Evolutionary conservation across 2,888 invertebrate species (phyloP), one percentile per base, ranked within the genome.

Genomic region (Napeogenes inachia): DNA sequence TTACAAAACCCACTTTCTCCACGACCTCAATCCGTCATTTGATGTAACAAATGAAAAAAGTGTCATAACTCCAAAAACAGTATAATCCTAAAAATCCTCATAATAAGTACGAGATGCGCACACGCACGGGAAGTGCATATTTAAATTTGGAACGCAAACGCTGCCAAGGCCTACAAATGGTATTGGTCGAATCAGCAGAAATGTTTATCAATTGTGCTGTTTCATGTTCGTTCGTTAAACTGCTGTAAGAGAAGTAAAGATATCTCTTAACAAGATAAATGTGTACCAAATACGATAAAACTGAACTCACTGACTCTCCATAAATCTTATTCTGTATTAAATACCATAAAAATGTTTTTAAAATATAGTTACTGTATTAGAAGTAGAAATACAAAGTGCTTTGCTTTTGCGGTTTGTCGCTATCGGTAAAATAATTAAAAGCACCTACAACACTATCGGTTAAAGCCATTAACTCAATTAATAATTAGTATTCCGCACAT

Each of bases 101-200:
- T 50, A 57, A 58, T 57, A 56, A 54, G 54, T 59, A 54, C n/a
- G 6, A 57, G 60, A 62, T 63, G 68, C 71, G 66, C 73, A 65
- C 67, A 72, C 69, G 79, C 74, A 79, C 76, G 76, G 76, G 75
- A 77, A 78, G 74, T 78, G 77, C 74, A 75, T 54, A 64, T 70
- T 76, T 81, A 83, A 79, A 79, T 81, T 81, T 78, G 80, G 81
- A 78, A 70, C 73, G 74, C 74, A 74, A 75, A 75, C 75, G 71
- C 67, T 73, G 73, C 79, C 84, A 84, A 84, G 84, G 84, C 71
- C 71, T 67, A 68, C 73, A 69, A 74, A 70, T 71, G 72, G 56
- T 42, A 30, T 54, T 54, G 35, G 21, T 38, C 57, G 35, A 35
- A 54, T 46, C 57, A 45, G 56, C 55, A 32, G 42, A 54, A 38